phyloP scores from a whole-genome alignment of 1,140 invertebrate species.

The Neodiprion fabricii region DNA sequence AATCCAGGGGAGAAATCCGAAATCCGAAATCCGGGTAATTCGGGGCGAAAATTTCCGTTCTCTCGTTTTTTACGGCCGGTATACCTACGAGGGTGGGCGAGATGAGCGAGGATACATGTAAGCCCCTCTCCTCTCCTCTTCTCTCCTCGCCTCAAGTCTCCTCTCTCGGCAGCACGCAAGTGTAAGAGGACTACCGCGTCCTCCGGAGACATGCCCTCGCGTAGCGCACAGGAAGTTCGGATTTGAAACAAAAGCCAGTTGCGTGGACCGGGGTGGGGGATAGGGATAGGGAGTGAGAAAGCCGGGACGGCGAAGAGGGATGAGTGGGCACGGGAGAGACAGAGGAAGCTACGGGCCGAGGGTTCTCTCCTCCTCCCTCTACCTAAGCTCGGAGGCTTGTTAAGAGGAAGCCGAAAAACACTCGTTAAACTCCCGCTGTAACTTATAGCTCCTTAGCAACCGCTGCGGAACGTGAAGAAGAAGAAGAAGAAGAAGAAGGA shows the following conservation, averaged over 20 bases:
- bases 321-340: no score
- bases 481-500: neutral
- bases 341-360: neutral
- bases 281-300: no score
- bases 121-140: neutral
- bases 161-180: no score
- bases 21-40: no score
- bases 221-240: slow-evolving; percentile 20
- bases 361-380: neutral
- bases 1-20: no score
- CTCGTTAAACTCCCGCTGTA: slow-evolving; percentile 18
- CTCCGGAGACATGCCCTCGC: neutral
- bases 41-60: no score
- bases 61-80: no score
- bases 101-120: no score
- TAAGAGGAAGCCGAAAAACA: slow-evolving; percentile 22
- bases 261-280: no score
- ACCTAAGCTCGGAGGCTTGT: slow-evolving; percentile 15
- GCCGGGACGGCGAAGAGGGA: no score
- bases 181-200: neutral
- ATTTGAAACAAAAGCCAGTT: slow-evolving; percentile 23
- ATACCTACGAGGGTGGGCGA: no score
- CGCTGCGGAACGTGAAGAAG: slow-evolving; percentile 14
- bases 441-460: slow-evolving; percentile 23
- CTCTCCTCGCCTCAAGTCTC: no score